These are phyloP conservation scores for Callionymus lyra DNA, from an alignment of 2,113 vertebrate genomes.

Conservation along the genomic window DNA sequence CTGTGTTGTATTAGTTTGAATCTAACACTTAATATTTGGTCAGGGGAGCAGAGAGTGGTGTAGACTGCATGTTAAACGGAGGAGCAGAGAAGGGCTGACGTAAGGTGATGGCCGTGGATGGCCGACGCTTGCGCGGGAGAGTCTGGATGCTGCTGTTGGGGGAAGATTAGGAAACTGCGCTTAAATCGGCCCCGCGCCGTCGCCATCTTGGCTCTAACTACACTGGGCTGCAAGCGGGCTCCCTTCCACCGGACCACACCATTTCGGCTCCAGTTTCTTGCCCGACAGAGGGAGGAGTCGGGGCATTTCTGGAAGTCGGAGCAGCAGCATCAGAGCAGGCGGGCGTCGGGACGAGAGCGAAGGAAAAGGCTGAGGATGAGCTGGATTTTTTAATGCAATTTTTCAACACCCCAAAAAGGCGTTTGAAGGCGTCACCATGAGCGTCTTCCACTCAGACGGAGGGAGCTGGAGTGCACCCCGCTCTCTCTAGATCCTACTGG, in stretches of 20 bases:
- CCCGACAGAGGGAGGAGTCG: slow-evolving; percentile 62
- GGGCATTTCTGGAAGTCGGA: slow-evolving; percentile 55
- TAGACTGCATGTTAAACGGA: slow-evolving; percentile 18
- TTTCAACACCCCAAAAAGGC: slow-evolving; percentile 7
- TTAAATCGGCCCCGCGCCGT: slow-evolving; percentile 9
- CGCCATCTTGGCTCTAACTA: slow-evolving; percentile 62
- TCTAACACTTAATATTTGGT: too few relatives aligned
- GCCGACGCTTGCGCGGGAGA: slow-evolving; percentile 47
- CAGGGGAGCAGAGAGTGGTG: not conserved
- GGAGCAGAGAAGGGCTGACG: slow-evolving; percentile 53
- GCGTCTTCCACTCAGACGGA: slow-evolving; percentile 20
- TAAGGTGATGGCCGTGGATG: slow-evolving; percentile 50
- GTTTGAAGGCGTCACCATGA: slow-evolving; percentile 3
- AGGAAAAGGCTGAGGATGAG: not conserved
- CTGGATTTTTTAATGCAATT: slow-evolving; percentile 14
- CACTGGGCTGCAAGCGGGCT: not conserved
- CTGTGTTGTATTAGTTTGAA: too few relatives aligned
- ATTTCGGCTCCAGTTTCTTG: slow-evolving; percentile 61
- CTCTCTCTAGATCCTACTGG: slow-evolving; percentile 20
- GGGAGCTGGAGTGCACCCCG: slow-evolving; percentile 34
- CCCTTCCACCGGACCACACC: slow-evolving; percentile 11
- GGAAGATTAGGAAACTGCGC: slow-evolving; percentile 60
- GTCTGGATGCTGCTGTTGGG: slow-evolving; percentile 34
- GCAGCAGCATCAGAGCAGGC: slow-evolving; percentile 39
- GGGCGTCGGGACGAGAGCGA: slow-evolving; percentile 18